These are phyloP conservation scores for Yoshiicerus persimilis DNA, from an alignment of 1,140 invertebrate species.

Conservation along the genomic window DNA sequence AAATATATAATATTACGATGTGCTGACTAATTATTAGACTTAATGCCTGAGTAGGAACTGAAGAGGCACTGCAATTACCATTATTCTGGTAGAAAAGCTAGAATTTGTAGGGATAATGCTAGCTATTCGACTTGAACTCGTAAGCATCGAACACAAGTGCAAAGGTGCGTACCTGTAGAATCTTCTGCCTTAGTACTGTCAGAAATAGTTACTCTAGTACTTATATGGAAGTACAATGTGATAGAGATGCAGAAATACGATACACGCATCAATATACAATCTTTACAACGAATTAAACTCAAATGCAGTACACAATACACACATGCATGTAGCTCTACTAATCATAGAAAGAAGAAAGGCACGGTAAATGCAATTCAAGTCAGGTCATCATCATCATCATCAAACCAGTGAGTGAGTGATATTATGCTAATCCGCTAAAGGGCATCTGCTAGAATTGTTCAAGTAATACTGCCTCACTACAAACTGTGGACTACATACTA, in stretches of 20 bases:
- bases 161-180: background rate
- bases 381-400: conserved; percentile 20
- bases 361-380: background rate
- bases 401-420: conserved; percentile 12
- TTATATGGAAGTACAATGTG: background rate
- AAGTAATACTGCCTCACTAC: background rate
- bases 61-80: conserved; percentile 5
- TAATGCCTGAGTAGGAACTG: background rate
- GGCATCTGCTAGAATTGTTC: background rate
- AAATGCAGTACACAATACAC: background rate
- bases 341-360: background rate
- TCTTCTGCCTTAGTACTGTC: too few species aligned
- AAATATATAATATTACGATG: background rate
- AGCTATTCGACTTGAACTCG: background rate
- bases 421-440: conserved; percentile 14
- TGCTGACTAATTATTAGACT: conserved; percentile 13
- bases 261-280: background rate
- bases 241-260: background rate
- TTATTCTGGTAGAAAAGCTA: background rate
- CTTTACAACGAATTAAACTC: too few species aligned
- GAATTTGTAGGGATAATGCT: background rate
- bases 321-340: background rate
- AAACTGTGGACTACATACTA: background rate
- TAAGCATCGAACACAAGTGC: background rate
- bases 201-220: background rate